Base-by-base conservation (phyloP, 1,140 invertebrate genomes). In the Meloidogyne exigua region DNA sequence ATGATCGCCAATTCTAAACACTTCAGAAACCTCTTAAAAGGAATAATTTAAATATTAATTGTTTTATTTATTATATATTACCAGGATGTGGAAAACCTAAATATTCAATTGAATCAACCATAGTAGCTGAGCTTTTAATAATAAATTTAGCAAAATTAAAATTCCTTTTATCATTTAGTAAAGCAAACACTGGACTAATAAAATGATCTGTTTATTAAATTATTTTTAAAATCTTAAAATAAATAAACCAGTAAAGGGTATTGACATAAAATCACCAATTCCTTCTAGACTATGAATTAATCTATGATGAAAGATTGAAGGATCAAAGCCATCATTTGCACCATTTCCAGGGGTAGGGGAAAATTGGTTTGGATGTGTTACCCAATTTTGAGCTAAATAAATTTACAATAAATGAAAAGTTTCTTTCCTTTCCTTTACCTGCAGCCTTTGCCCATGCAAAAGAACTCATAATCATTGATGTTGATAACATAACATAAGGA, bases 1-100 rank as follows among this genome's bases (percentile, higher is more conserved):
- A 23, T 76, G 75, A 13, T 71, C 69, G 21, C 75, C 75, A 21
- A 72, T 42, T 57, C 62, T 76, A 36, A 62, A n/a, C 49, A 76
- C 64, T 23, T 76, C 75, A 32, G 15, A 25, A 23, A 42, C 69
- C 18, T 65, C 75, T 76, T 21, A 76, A 76, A 11, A 0, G 21
- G 0, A 18, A 32, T 25, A 26, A 3, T 23, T 68, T 9, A 65
- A n/a, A 73, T 18, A 23, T 21, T 49, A 57, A n/a, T 44, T 13
- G 32, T 63, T 63, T 10, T 63, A n/a, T 3, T 28, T n/a, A 12
- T 62, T 62, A 13, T 42, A n/a, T 57, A 13, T 15, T 25, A 73
- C 71, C 12, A 12, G 71, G 71, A 39, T 73, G 71, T 11, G 71
- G 57, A 32, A 73, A 73, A 15, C 57, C 71, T 62, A 73, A 65